Percentiles rank a stretch among this genome's conserved stretches.
Conservation (phyloP, 2,888 invertebrate genomes). For the Philereme transversata region DNA sequence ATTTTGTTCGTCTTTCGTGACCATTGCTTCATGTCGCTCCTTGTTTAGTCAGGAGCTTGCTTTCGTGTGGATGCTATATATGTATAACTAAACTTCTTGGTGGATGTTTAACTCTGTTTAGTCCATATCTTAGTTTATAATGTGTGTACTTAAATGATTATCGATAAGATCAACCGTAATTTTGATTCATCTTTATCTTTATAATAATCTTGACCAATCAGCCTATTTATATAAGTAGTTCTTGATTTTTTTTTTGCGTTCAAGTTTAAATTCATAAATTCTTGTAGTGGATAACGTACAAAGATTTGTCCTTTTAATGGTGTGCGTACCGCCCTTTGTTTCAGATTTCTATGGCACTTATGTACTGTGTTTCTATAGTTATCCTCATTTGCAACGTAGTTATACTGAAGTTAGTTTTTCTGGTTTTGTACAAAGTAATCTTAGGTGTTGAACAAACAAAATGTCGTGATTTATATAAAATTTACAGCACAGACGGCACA, state of each 20-base stretch:
- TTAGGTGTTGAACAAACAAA: background rate
- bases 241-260: too few relatives aligned
- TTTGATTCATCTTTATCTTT: background rate
- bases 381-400: too few relatives aligned
- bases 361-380: too few relatives aligned
- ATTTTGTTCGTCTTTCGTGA: background rate
- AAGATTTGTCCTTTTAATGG: too few relatives aligned
- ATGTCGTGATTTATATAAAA: background rate
- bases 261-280: too few relatives aligned
- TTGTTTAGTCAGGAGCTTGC: background rate
- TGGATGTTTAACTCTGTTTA: background rate
- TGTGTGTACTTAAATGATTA: constrained; percentile 3
- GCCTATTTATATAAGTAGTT: too few relatives aligned
- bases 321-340: too few relatives aligned
- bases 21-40: background rate
- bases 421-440: background rate
- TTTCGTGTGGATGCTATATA: background rate
- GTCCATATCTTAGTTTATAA: constrained; percentile 12
- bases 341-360: too few relatives aligned
- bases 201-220: too few relatives aligned
- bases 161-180: constrained; percentile 1
- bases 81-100: background rate
- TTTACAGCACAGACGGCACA: constrained; percentile 4
- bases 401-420: background rate
- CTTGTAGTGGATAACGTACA: too few relatives aligned